Evolutionary conservation across 2,888 invertebrate species (phyloP), one percentile per base, ranked within the genome.

Genomic region (Rotaria macrura): DNA sequence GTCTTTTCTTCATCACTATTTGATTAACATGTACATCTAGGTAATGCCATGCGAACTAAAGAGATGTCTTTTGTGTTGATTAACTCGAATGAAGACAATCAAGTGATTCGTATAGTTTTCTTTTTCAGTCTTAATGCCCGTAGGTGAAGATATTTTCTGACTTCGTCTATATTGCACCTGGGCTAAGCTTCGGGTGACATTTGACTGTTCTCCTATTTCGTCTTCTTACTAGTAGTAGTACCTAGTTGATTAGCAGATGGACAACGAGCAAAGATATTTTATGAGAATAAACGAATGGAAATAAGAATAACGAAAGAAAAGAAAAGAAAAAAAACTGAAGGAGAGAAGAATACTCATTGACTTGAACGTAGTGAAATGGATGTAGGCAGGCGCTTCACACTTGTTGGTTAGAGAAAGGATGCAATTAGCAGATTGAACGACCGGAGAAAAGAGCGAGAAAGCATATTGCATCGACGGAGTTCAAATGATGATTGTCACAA

Each of bases 1-100:
- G 65, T 65, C 65, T 65, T 65, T 65, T 65, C 65, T 65, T 65
- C 65, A 65, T 65, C 65, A 65, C 65, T 65, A 65, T 65, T 65
- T 65, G 65, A 65, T 65, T 65, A 65, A 65, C 29, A 65, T 65
- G 65, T 34, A 65, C 34, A 65, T 65, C 65, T 34, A 65, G 17
- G 65, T 65, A 65, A 65, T 65, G 65, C 34, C 20, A 65, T 29
- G 34, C 17, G 20, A 65, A 65, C 34, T 65, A 29, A 34, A 65
- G 34, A 65, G 7, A 65, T 34, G 34, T 65, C 65, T 65, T 65
- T 65, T 65, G 65, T 65, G 65, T 65, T 65, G 65, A 65, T 65
- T 65, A 65, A 65, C 34, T 65, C 65, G 65, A 65, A 65, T 65
- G 65, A 65, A 65, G 65, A 65, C 65, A 65, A 65, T 65, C 34